phyloP scores from a whole-genome alignment of 2,113 vertebrate species.

The Cariama cristata region DNA sequence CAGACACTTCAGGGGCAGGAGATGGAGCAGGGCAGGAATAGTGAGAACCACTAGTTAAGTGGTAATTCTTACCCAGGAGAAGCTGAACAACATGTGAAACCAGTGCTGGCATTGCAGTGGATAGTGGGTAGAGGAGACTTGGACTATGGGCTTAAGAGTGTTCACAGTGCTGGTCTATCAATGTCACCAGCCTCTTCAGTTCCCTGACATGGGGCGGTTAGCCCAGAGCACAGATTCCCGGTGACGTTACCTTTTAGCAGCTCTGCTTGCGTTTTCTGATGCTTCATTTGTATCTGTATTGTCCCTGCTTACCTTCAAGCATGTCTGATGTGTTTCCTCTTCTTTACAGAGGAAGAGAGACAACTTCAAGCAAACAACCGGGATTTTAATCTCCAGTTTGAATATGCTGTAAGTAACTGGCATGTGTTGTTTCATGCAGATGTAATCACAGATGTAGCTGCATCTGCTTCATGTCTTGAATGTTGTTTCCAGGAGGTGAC shows the following conservation, averaged over 20 bases:
- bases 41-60: neutral
- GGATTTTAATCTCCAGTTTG: conserved; percentile 82
- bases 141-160: neutral
- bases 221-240: neutral
- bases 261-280: neutral
- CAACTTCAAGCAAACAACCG: conserved; percentile 88
- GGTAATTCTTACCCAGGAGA: neutral
- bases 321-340: neutral
- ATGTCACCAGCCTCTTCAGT: neutral
- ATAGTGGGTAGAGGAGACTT: neutral
- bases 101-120: neutral
- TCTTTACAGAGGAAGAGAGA: conserved; percentile 83
- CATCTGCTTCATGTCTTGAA: neutral
- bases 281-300: neutral
- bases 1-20: neutral
- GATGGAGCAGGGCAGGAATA: neutral
- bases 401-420: conserved; percentile 86
- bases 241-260: neutral
- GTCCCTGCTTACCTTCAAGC: neutral
- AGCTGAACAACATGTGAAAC: neutral
- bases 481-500: neutral
- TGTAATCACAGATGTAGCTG: neutral
- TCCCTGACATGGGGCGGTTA: rapidly evolving
- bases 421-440: neutral
- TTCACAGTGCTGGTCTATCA: neutral